These are phyloP conservation scores for Candidula unifasciata DNA, from an alignment of 2,888 invertebrate species.

Conservation along the genomic window DNA sequence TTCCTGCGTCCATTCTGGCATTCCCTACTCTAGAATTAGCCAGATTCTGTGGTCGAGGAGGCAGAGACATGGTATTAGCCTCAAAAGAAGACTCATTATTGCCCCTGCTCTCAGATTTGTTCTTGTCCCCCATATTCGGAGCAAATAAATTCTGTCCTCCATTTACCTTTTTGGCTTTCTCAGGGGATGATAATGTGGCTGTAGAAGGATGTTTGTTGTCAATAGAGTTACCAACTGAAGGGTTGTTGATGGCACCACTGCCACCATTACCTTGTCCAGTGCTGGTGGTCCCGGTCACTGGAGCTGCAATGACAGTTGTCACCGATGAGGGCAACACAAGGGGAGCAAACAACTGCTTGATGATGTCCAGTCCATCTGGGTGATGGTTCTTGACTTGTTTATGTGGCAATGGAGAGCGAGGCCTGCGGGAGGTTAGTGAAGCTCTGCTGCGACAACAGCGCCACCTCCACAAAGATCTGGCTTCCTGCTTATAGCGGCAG, in stretches of 20 bases:
- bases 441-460: constrained; percentile 59
- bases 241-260: constrained; percentile 1
- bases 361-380: constrained; percentile 32
- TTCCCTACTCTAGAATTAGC: neutral
- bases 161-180: too few species aligned
- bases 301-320: constrained; percentile 47
- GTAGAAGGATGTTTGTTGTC: too few species aligned
- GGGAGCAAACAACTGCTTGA: constrained; percentile 46
- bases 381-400: constrained; percentile 60
- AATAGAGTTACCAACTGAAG: too few species aligned
- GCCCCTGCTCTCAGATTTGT: constrained; percentile 27
- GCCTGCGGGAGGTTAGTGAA: constrained; percentile 59
- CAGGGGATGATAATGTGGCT: too few species aligned
- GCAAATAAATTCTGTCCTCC: constrained; percentile 56
- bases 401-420: constrained; percentile 49
- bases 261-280: neutral
- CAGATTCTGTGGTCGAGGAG: constrained; percentile 6
- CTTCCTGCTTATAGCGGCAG: constrained; percentile 58
- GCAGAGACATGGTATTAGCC: neutral
- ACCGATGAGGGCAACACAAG: constrained; percentile 41
- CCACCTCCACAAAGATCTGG: constrained; percentile 51
- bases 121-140: constrained; percentile 54
- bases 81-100: constrained; percentile 17
- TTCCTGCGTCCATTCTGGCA: neutral
- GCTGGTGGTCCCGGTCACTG: constrained; percentile 32